Evolutionary conservation across 2,888 invertebrate genomes (phyloP).

Genomic region (Chloromyia formosa): DNA sequence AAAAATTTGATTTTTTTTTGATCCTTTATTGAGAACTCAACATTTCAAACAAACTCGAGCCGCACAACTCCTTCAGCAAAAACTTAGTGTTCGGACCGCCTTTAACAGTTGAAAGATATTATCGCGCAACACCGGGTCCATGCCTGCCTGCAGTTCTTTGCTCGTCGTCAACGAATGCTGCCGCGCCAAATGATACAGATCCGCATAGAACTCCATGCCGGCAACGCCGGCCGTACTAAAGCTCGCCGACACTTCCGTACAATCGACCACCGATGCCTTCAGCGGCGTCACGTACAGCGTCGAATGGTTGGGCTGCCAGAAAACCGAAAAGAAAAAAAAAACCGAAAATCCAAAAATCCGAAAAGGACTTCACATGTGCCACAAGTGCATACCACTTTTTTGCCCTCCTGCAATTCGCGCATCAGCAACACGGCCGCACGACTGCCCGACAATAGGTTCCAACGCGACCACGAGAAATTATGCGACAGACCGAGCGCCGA

Average conservation of each 20-base stretch:
- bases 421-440: conserved; percentile 61
- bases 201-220: conserved; percentile 72
- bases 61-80: conserved; percentile 55
- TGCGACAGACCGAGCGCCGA: conserved; percentile 76
- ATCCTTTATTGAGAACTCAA: too few species aligned
- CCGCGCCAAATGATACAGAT: conserved; percentile 76
- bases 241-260: conserved; percentile 78
- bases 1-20: too few species aligned
- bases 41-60: too few species aligned
- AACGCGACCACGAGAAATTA: conserved; percentile 84
- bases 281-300: conserved; percentile 72
- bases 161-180: conserved; percentile 65
- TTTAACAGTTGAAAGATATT: conserved; percentile 60
- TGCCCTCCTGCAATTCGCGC: conserved; percentile 61
- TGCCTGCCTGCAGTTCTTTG: conserved; percentile 57
- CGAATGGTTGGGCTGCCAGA: conserved; percentile 59
- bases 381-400: conserved; percentile 59
- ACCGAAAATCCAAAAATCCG: too few species aligned
- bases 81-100: conserved; percentile 62
- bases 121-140: conserved; percentile 61
- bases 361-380: conserved; percentile 5
- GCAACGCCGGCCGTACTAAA: conserved; percentile 67
- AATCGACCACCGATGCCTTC: conserved; percentile 73
- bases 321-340: conserved; percentile 2
- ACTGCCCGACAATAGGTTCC: conserved; percentile 69